Evolutionary conservation across 1,140 invertebrate species (phyloP), one percentile per base, ranked within the genome.

Genomic region (Lerema accius): DNA sequence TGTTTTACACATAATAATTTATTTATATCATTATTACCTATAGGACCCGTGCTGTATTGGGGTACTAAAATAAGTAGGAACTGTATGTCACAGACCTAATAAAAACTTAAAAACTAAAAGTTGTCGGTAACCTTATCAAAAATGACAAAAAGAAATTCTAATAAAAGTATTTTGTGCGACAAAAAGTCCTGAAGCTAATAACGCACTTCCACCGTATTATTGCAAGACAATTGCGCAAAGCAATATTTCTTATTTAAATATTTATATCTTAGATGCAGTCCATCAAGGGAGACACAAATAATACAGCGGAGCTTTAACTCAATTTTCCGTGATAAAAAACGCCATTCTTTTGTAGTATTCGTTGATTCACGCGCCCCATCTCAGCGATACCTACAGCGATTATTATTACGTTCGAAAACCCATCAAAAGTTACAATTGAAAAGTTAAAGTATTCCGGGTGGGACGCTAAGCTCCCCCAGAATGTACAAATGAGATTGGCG

Each of bases 351-450:
- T 87, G 82, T 87, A 80, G 60, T 66, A 80, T 76, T 80, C 76
- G 77, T 81, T 82, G 81, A 89, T 89, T 82, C 75, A 68, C 80
- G 73, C 84, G 78, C 87, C 82, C 86, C 81, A 82, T 78, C 72
- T 66, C 59, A 45, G 67, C 81, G 78, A 86, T 86, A 78, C 71
- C 62, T 65, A 77, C 71, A 74, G 64, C 82, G 85, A 89, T 89
- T 90, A 90, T 90, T 90, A 87, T 87, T 89, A 84, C 80, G 79
- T 88, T 90, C 82, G 84, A 86, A 90, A 90, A 90, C 84, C 86
- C 86, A 90, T 89, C 87, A 89, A 85, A 89, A 90, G 84, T 90
- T 89, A 86, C 87, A 90, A 90, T 90, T 90, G 87, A 90, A 89
- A 90, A 89, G 86, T 89, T 90, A 90, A 89, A 89, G 88, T 86